These are phyloP conservation scores for Clarias batrachus DNA, from an alignment of 2,113 vertebrate genomes.

Conservation along the genomic window DNA sequence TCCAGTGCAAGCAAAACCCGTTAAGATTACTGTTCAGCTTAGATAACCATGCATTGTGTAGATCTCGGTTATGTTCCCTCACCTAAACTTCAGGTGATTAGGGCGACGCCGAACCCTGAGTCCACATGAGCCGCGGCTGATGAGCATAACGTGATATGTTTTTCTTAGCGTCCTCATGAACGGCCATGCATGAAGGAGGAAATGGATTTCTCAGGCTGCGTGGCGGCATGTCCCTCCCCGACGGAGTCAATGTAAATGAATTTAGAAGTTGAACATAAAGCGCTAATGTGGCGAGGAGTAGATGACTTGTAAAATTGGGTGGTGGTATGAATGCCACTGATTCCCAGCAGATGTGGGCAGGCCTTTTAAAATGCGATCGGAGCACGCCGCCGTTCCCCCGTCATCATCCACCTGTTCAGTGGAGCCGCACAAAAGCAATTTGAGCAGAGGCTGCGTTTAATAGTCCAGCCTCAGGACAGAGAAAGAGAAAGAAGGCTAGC, in stretches of 20 bases:
- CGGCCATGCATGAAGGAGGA: conserved; percentile 7
- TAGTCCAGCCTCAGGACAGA: conserved; percentile 48
- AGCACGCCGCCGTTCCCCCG: conserved; percentile 8
- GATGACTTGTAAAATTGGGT: conserved; percentile 53
- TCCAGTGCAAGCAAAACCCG: background rate
- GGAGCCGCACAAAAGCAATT: conserved; percentile 57
- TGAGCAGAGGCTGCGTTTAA: conserved; percentile 51
- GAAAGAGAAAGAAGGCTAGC: conserved; percentile 32
- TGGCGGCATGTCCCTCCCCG: background rate
- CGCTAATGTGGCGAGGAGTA: conserved; percentile 34
- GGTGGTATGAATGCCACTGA: conserved; percentile 52
- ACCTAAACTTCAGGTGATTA: background rate
- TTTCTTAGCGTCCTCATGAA: background rate
- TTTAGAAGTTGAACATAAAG: conserved; percentile 47
- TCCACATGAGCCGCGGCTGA: background rate
- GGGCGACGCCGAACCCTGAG: background rate
- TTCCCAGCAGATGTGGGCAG: conserved; percentile 39
- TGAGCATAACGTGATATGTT: background rate
- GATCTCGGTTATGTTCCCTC: background rate
- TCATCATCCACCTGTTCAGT: conserved; percentile 57
- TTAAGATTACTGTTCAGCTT: background rate
- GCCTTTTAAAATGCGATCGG: conserved; percentile 50
- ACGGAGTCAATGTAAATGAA: conserved; percentile 46
- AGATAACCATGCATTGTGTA: background rate
- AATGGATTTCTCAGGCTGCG: conserved; percentile 18